Conservation (phyloP, 1,140 invertebrate genomes). For the Zophobas atratus region DNA sequence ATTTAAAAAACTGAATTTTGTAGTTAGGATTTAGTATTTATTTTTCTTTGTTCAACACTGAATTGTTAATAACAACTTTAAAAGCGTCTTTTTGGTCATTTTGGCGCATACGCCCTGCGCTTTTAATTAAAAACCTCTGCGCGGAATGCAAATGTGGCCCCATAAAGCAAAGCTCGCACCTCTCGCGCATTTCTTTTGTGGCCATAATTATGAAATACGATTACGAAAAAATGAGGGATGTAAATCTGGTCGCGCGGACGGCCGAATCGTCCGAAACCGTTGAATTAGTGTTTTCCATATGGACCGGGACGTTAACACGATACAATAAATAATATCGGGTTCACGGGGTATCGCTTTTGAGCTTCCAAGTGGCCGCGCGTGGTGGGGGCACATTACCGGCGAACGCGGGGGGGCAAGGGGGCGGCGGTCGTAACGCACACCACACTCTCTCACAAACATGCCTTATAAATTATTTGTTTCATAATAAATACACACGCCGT, state of each 20-base stretch:
- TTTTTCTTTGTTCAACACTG: no score
- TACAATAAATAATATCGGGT: slow-evolving; percentile 59
- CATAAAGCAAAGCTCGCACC: slow-evolving; percentile 45
- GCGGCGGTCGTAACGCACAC: slow-evolving; percentile 47
- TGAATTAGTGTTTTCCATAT: slow-evolving; percentile 60
- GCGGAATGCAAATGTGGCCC: slow-evolving; percentile 39
- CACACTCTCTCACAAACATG: slow-evolving; percentile 57
- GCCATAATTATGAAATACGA: slow-evolving; percentile 56
- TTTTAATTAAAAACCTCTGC: neutral
- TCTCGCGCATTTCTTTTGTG: slow-evolving; percentile 50
- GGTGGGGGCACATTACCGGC: slow-evolving; percentile 50
- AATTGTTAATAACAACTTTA: no score
- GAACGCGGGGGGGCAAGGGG: slow-evolving; percentile 31
- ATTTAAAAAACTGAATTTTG: no score
- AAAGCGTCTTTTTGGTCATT: no score
- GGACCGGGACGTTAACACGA: slow-evolving; percentile 58
- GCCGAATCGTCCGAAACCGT: slow-evolving; percentile 47
- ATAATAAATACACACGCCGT: slow-evolving; percentile 59
- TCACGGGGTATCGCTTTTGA: slow-evolving; percentile 53
- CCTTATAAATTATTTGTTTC: slow-evolving; percentile 59
- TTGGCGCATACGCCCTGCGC: neutral
- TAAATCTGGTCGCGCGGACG: slow-evolving; percentile 39
- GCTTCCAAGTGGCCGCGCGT: slow-evolving; percentile 32
- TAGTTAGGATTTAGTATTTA: no score
- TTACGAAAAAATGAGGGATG: slow-evolving; percentile 53